Conservation (phyloP, 1,140 invertebrate species). For the Linepithema humile region DNA sequence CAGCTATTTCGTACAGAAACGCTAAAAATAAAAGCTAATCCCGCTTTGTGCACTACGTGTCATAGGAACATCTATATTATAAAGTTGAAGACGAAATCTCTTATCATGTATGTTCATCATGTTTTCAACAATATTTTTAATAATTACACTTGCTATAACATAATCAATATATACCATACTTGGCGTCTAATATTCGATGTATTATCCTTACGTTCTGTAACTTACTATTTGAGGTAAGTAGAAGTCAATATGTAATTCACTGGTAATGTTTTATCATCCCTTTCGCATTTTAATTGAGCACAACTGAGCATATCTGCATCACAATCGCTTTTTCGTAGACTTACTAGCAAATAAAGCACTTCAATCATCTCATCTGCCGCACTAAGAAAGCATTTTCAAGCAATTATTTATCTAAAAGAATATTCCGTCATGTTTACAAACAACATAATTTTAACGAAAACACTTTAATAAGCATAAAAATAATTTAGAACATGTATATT, state of each 20-base stretch:
- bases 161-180: constrained; percentile 38
- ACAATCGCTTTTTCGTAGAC: constrained; percentile 71
- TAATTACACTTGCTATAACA: constrained; percentile 49
- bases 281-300: constrained; percentile 71
- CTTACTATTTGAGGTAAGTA: constrained; percentile 52
- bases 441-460: constrained; percentile 7
- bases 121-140: constrained; percentile 51
- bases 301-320: constrained; percentile 78
- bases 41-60: constrained; percentile 38
- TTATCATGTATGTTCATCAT: constrained; percentile 35
- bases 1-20: constrained; percentile 36
- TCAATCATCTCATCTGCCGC: neutral
- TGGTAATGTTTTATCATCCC: constrained; percentile 34
- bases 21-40: constrained; percentile 57
- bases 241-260: constrained; percentile 46
- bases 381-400: neutral
- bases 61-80: constrained; percentile 60
- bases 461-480: neutral
- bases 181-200: constrained; percentile 68
- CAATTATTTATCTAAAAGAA: constrained; percentile 14
- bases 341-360: constrained; percentile 19
- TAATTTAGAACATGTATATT: neutral
- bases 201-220: constrained; percentile 46
- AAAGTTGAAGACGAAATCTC: constrained; percentile 49
- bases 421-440: constrained; percentile 9